Base-by-base conservation (phyloP, 1,140 invertebrate genomes). In the Ephestia elutella region DNA sequence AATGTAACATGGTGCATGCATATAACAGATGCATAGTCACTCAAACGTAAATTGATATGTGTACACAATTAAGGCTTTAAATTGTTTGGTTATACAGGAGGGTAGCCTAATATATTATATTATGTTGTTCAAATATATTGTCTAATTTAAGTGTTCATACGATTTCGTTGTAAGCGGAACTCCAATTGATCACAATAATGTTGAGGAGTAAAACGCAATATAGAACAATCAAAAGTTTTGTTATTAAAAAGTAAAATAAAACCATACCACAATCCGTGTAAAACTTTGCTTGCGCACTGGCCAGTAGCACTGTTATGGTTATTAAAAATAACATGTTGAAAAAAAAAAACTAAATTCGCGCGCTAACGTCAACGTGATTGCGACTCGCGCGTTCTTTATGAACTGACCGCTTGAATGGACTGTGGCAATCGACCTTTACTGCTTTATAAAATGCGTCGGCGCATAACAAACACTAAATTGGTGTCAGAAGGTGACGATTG, bases 251-350 rank as follows among this genome's bases (percentile, higher is more conserved):
- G 13, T 35, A 10, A 15, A 44, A 44, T 15, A 10, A n/a, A 44
- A 15, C 3, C 25, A 57, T 77, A 86, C 83, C 83, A 62, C 83
- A 86, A 65, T 86, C 83, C 58, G 61, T 75, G 71, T 80, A 84
- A 65, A 83, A 86, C 50, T 84, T 86, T 11, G 78, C 83, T 38
- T 86, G 69, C 9, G 72, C 75, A 78, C 75, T 77, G 65, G 73
- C 79, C 61, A 83, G 55, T 5, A 84, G 60, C 61, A 84, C 66
- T 21, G 63, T 59, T 25, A 73, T 44, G 19, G 67, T 54, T 50
- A 81, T 51, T 50, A 59, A 66, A 49, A 73, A 75, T 70, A 84
- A 79, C 83, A 86, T 86, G 38, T 67, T 48, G 68, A 49, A 3
- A 59, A 59, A 63, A 50, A 50, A 20, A 18, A 50, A 5, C 7